Evolutionary conservation across 1,140 invertebrate species (phyloP).

Genomic region (Hermetia illucens): DNA sequence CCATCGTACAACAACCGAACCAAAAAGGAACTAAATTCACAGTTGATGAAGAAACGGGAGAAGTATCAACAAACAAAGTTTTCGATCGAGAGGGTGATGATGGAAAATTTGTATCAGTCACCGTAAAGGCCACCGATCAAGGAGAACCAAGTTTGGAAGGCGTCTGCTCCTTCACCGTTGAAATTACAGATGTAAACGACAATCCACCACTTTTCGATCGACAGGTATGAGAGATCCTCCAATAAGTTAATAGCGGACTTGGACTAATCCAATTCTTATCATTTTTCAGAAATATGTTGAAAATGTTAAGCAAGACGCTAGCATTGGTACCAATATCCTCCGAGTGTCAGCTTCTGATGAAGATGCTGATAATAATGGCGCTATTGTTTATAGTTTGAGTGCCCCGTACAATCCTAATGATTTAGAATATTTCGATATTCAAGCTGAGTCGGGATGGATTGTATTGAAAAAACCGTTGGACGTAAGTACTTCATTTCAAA

Average conservation of each 20-base stretch:
- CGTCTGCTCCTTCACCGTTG: conserved; percentile 90
- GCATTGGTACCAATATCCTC: conserved; percentile 86
- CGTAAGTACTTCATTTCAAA: conserved; percentile 57
- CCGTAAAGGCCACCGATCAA: conserved; percentile 90
- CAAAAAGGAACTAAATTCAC: conserved; percentile 92
- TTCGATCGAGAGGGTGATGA: conserved; percentile 92
- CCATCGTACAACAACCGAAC: conserved; percentile 90
- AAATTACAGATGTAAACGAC: conserved; percentile 90
- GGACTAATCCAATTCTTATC: neutral
- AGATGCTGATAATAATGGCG: conserved; percentile 90
- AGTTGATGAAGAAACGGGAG: conserved; percentile 86
- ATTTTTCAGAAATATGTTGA: conserved; percentile 80
- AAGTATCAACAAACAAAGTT: conserved; percentile 88
- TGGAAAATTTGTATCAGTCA: conserved; percentile 90
- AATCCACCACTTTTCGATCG: conserved; percentile 88
- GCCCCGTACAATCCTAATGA: conserved; percentile 72
- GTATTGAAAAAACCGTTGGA: conserved; percentile 84
- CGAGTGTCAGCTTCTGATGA: conserved; percentile 89
- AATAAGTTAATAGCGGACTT: neutral
- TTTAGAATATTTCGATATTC: conserved; percentile 89
- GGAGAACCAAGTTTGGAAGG: conserved; percentile 90
- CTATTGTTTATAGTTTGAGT: conserved; percentile 81
- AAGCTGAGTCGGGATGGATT: conserved; percentile 92
- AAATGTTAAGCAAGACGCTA: conserved; percentile 92
- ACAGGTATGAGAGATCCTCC: conserved; percentile 66